Evolutionary conservation across 2,113 vertebrate genomes (phyloP).

Genomic region (Phaethon lepturus): DNA sequence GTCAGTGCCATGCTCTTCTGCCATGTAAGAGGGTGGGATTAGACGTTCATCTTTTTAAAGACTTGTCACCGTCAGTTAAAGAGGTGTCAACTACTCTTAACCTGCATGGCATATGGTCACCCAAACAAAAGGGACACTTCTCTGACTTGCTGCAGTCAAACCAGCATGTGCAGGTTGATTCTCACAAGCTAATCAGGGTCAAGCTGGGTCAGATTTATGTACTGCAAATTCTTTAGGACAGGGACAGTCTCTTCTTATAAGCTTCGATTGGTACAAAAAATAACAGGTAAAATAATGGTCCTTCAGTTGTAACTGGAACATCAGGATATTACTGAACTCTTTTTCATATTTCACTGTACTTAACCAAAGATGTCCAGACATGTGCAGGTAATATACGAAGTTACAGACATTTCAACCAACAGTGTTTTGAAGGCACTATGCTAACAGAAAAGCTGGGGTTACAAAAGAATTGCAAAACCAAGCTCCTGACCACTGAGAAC

Average conservation of each 20-base stretch:
- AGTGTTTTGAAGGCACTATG: neutral
- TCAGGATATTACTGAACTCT: neutral
- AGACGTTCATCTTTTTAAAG: conserved; percentile 2
- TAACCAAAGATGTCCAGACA: neutral
- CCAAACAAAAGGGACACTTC: neutral
- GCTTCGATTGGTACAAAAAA: neutral
- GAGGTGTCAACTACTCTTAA: neutral
- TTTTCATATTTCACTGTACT: neutral
- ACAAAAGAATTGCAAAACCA: neutral
- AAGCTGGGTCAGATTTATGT: neutral
- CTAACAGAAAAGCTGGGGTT: neutral
- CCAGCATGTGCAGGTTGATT: neutral
- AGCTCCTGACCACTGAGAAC: neutral
- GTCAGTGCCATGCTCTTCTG: neutral
- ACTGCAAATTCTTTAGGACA: neutral
- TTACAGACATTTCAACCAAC: neutral
- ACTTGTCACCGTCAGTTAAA: conserved; percentile 38
- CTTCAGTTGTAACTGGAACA: neutral
- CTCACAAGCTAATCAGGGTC: neutral
- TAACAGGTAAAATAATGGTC: neutral
- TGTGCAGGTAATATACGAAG: neutral
- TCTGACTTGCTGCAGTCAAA: neutral
- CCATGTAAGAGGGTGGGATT: neutral
- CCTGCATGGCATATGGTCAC: neutral
- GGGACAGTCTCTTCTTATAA: neutral